Conservation (phyloP, 2,113 vertebrate species). For the Peromyscus leucopus region DNA sequence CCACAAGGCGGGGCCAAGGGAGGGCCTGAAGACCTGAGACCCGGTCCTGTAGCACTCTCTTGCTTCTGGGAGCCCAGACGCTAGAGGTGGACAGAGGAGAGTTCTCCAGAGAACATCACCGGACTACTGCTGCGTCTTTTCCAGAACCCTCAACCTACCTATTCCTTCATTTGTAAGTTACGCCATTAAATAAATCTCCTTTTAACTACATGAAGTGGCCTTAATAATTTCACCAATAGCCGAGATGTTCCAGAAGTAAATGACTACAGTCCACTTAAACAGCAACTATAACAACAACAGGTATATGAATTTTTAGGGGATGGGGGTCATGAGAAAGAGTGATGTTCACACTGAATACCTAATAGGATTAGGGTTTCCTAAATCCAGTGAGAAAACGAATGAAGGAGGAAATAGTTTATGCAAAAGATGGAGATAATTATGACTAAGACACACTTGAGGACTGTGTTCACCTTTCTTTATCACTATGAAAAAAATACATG, state of each 20-base stretch:
- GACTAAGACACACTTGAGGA: neutral
- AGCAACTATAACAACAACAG: neutral
- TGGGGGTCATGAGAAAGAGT: neutral
- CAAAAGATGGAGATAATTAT: neutral
- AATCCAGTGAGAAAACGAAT: neutral
- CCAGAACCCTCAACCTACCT: too few species aligned
- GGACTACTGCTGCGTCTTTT: too few species aligned
- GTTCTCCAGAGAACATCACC: too few species aligned
- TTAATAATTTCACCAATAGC: too few species aligned
- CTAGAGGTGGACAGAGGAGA: too few species aligned
- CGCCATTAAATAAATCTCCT: too few species aligned
- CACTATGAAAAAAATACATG: neutral
- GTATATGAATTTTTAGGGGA: neutral
- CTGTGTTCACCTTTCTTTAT: neutral
- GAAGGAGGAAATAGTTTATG: neutral
- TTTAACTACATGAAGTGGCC: too few species aligned
- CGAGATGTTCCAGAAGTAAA: neutral
- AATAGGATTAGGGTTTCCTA: neutral
- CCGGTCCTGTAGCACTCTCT: too few species aligned
- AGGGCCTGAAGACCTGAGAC: too few species aligned
- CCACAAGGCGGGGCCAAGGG: too few species aligned
- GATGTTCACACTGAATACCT: neutral
- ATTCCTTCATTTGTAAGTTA: too few species aligned
- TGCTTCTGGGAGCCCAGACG: too few species aligned
- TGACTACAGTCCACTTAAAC: neutral